phyloP scores from a whole-genome alignment of 2,888 invertebrate genomes.

The Unio delphinus region DNA sequence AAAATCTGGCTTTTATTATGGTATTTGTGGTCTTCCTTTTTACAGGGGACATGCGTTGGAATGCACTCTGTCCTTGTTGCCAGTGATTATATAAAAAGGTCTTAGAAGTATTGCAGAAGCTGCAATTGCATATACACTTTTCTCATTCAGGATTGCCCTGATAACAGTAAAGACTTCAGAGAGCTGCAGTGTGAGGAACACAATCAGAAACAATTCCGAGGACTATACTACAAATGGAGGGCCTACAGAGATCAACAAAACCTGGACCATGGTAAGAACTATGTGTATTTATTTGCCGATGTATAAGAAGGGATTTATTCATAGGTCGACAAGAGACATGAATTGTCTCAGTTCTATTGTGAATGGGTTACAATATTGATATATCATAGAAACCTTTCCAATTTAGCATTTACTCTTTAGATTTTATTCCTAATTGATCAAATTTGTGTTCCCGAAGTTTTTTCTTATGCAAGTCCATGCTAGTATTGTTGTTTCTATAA shows the following conservation, averaged over 20 bases:
- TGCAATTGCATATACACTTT: background rate
- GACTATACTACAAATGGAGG: conserved; percentile 82
- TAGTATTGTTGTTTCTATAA: too few relatives aligned
- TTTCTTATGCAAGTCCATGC: too few relatives aligned
- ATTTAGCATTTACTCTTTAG: too few relatives aligned
- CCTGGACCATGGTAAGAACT: conserved; percentile 22
- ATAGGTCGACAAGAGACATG: too few relatives aligned
- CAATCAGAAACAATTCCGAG: conserved; percentile 85
- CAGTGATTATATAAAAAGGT: background rate
- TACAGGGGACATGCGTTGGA: too few relatives aligned
- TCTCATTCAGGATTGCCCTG: conserved; percentile 78
- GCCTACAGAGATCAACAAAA: conserved; percentile 33
- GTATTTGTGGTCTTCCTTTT: too few relatives aligned
- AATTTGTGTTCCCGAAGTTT: too few relatives aligned
- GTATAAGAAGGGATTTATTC: background rate
- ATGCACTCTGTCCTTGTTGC: background rate
- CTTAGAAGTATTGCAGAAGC: background rate
- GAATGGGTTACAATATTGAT: too few relatives aligned
- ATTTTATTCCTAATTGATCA: too few relatives aligned
- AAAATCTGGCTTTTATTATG: too few relatives aligned
- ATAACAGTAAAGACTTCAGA: conserved; percentile 84
- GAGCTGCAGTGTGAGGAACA: conserved; percentile 88
- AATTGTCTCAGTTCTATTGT: too few relatives aligned
- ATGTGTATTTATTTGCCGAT: background rate
- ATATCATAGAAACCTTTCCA: too few relatives aligned